Conservation (phyloP, 2,797 vertebrate genomes). For the Danio tinwini region DNA sequence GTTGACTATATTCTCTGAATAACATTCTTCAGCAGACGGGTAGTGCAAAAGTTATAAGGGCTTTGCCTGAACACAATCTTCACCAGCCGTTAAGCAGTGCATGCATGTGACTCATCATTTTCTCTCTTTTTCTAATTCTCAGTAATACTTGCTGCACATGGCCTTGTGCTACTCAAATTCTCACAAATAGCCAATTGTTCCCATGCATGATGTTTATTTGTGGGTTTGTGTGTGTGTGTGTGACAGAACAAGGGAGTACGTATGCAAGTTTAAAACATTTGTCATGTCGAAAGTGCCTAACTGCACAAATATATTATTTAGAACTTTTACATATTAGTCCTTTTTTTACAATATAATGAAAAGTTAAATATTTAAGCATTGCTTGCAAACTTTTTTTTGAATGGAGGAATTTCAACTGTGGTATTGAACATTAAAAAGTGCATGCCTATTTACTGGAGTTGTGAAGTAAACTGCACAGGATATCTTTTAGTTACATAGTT, state of each 20-base stretch:
- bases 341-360: too few species aligned
- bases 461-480: too few species aligned
- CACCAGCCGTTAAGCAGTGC: neutral
- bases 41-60: neutral
- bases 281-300: neutral
- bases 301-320: neutral
- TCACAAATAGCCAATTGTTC: constrained; percentile 20
- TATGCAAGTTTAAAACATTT: neutral
- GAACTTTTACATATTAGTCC: too few species aligned
- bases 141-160: neutral
- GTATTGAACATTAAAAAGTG: too few species aligned
- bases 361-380: too few species aligned
- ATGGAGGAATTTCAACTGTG: too few species aligned
- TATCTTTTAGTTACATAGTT: too few species aligned
- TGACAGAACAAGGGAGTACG: neutral
- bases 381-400: too few species aligned
- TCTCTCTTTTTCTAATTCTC: neutral
- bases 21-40: neutral
- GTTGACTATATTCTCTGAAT: neutral
- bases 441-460: too few species aligned
- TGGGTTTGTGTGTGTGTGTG: neutral
- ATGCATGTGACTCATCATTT: constrained; percentile 18
- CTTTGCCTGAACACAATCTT: neutral
- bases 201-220: constrained; percentile 45
- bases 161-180: neutral